A percentile compares a stretch with the other conserved stretches of the same genome.
Conservation (phyloP, 2,113 vertebrate species). For the Octodon degus region DNA sequence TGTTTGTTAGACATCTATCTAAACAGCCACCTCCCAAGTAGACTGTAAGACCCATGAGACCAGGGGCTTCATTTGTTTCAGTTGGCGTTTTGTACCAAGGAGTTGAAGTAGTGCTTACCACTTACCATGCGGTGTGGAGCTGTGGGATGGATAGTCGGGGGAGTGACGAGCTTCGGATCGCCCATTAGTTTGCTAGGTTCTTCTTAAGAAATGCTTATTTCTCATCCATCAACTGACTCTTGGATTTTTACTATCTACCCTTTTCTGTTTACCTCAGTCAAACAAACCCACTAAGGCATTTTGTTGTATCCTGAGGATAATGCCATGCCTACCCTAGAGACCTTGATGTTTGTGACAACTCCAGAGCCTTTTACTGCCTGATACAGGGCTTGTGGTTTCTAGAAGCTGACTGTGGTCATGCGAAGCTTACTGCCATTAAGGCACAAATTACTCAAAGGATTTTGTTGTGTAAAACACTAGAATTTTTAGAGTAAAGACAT, state of each 20-base stretch:
- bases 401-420: slow-evolving; percentile 15
- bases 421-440: slow-evolving; percentile 38
- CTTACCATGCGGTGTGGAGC: neutral
- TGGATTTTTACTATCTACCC: slow-evolving; percentile 60
- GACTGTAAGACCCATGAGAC: neutral
- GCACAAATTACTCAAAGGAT: slow-evolving; percentile 24
- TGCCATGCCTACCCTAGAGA: slow-evolving; percentile 35
- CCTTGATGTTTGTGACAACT: slow-evolving; percentile 56
- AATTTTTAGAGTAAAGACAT: slow-evolving; percentile 36
- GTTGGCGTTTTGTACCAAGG: neutral
- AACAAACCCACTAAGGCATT: slow-evolving; percentile 65
- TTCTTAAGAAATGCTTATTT: slow-evolving; percentile 59
- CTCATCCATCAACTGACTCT: slow-evolving; percentile 54
- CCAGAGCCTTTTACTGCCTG: slow-evolving; percentile 37
- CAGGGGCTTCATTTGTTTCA: neutral
- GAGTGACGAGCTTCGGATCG: slow-evolving; percentile 29
- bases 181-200: neutral
- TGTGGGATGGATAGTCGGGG: neutral
- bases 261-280: slow-evolving; percentile 63
- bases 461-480: slow-evolving; percentile 44
- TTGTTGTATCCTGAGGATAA: slow-evolving; percentile 60
- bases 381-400: neutral
- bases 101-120: neutral
- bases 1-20: neutral
- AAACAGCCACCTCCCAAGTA: neutral